phyloP scores from a whole-genome alignment of 2,797 vertebrate species.

The Sebastes trivittatus region DNA sequence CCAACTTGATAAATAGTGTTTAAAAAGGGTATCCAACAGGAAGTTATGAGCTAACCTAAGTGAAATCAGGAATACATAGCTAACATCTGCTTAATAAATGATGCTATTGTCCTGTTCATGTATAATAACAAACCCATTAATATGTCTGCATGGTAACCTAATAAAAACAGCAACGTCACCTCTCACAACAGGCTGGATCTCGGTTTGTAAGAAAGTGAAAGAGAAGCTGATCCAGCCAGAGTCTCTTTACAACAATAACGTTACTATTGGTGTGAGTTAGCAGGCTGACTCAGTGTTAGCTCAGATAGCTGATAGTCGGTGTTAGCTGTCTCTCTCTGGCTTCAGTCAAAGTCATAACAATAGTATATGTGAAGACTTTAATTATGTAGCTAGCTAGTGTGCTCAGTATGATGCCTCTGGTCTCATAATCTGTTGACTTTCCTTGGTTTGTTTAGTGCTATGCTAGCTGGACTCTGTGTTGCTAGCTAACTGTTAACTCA shows the following conservation, averaged over 20 bases:
- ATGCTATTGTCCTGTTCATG: background rate
- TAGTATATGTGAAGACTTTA: background rate
- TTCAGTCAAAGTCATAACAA: background rate
- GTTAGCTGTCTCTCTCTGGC: background rate
- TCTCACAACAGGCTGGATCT: background rate
- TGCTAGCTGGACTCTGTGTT: slow-evolving; percentile 51
- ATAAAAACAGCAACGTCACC: background rate
- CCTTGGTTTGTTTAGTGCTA: slow-evolving; percentile 14
- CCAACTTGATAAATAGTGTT: background rate
- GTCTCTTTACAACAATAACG: background rate
- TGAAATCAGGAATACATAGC: background rate
- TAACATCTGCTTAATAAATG: background rate
- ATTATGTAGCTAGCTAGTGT: background rate
- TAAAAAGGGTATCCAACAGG: background rate
- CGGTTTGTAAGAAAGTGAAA: background rate
- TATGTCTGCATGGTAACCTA: background rate
- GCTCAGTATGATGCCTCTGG: background rate
- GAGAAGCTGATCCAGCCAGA: background rate
- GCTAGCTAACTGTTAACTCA: slow-evolving; percentile 54
- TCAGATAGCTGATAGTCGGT: background rate
- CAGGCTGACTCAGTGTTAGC: slow-evolving; percentile 54
- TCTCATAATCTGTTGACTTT: background rate
- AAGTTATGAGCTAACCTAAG: background rate
- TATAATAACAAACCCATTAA: no score
- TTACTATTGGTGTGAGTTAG: slow-evolving; percentile 23